Percentiles rank a stretch among this genome's conserved stretches.
phyloP scores from a whole-genome alignment of 2,888 invertebrate genomes.

The Branchellion lobata region DNA sequence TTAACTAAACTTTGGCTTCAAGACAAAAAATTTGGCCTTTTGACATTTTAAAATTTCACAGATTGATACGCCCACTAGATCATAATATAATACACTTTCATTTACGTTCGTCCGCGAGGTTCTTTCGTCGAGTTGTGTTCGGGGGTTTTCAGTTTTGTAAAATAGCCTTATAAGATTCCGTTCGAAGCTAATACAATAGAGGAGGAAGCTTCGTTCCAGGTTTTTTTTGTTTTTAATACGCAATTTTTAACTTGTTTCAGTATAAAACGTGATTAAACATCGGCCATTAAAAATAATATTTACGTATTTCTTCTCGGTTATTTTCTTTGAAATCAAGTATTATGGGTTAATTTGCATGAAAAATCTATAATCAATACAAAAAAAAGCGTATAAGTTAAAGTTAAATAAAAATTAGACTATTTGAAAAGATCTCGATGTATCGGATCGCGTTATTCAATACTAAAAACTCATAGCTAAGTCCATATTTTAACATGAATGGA shows the following conservation, averaged over 20 bases:
- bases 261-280: background rate
- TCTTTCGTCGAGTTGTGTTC: background rate
- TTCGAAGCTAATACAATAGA: constrained; percentile 41
- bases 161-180: constrained; percentile 45
- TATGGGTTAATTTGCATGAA: constrained; percentile 2
- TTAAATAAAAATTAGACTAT: background rate
- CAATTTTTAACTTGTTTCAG: background rate
- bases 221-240: constrained; percentile 19
- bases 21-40: too few species aligned
- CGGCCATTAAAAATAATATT: background rate
- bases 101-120: too few species aligned
- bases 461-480: too few species aligned
- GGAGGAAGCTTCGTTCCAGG: constrained; percentile 47
- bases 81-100: too few species aligned
- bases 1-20: too few species aligned
- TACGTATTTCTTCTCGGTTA: background rate
- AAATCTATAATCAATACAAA: constrained; percentile 3
- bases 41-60: too few species aligned
- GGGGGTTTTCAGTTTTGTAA: constrained; percentile 20
- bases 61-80: too few species aligned
- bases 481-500: too few species aligned
- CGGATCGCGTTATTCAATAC: too few species aligned
- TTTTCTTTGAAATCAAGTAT: background rate
- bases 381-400: background rate
- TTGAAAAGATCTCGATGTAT: too few species aligned